These are phyloP conservation scores for Tetraneura akinire DNA, from an alignment of 1,140 invertebrate genomes.

Conservation along the genomic window DNA sequence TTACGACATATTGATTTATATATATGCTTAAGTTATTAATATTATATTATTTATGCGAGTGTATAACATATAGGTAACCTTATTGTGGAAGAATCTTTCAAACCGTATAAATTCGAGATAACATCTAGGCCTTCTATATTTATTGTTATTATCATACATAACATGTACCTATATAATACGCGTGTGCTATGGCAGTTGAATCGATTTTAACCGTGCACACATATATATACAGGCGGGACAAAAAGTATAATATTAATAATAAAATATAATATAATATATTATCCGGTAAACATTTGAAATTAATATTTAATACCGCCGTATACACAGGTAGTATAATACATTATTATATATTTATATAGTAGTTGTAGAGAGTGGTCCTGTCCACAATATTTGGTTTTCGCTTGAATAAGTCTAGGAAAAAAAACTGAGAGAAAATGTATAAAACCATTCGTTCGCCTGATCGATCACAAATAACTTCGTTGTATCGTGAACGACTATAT, in stretches of 20 bases:
- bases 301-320: background rate
- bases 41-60: no score
- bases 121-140: background rate
- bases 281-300: conserved; percentile 13
- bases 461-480: conserved; percentile 39
- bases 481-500: background rate
- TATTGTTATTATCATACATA: background rate
- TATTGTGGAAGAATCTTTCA: background rate
- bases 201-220: background rate
- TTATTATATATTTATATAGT: no score
- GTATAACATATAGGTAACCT: no score
- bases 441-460: background rate
- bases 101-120: conserved; percentile 25
- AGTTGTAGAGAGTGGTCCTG: background rate
- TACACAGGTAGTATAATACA: background rate
- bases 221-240: background rate
- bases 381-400: conserved; percentile 17
- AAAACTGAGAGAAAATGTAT: background rate
- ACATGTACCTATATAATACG: background rate
- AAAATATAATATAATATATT: background rate
- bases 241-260: background rate
- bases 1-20: background rate
- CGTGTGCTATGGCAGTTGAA: background rate
- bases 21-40: no score
- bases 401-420: background rate